phyloP scores from a whole-genome alignment of 2,113 vertebrate species.

The Phainopepla nitens region DNA sequence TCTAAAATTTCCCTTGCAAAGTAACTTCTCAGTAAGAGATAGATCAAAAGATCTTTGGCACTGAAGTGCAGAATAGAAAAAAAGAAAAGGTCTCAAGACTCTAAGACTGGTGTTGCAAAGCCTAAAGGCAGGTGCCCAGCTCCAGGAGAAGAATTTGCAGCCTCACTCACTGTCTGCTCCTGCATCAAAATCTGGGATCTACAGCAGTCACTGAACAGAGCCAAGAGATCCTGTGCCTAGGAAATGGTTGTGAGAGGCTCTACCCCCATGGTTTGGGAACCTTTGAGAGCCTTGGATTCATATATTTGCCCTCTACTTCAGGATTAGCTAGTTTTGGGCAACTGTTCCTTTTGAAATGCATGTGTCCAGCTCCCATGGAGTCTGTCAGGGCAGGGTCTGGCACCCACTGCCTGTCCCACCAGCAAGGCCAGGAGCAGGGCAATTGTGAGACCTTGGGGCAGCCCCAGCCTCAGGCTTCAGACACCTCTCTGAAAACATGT shows the following conservation, averaged over 20 bases:
- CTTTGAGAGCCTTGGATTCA: not conserved
- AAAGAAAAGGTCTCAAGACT: not conserved
- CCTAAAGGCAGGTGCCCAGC: not conserved
- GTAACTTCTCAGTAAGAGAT: not conserved
- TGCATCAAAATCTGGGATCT: not conserved
- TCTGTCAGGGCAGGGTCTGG: not conserved
- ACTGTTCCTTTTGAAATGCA: not conserved
- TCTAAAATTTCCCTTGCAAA: not conserved
- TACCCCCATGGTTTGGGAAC: fast-evolving
- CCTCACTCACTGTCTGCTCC: fast-evolving
- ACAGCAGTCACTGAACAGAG: fast-evolving
- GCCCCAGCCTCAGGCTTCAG: fast-evolving
- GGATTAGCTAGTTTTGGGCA: not conserved
- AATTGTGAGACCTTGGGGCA: fast-evolving
- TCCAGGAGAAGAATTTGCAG: not conserved
- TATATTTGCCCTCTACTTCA: not conserved
- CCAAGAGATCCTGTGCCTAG: fast-evolving
- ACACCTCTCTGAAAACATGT: not conserved
- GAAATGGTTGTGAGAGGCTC: not conserved
- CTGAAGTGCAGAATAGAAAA: not conserved
- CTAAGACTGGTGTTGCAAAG: not conserved
- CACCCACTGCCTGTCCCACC: not conserved
- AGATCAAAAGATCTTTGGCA: not conserved
- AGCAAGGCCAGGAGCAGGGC: not conserved
- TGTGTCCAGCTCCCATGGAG: fast-evolving